Conservation (phyloP, 1,140 invertebrate species). For the Physella acuta region DNA sequence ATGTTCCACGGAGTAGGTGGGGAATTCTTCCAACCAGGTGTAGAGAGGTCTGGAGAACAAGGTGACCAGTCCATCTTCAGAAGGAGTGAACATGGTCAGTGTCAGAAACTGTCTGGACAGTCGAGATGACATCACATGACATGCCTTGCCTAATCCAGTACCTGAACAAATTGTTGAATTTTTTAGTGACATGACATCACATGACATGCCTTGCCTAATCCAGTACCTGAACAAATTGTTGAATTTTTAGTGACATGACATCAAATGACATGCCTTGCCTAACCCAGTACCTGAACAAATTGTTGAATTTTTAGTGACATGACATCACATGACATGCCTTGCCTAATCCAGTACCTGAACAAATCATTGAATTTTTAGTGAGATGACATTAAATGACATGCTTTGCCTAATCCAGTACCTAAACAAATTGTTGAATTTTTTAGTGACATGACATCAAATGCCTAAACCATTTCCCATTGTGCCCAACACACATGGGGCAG, state of each 20-base stretch:
- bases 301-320: no score
- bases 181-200: constrained; percentile 50
- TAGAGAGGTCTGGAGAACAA: constrained; percentile 49
- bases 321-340: constrained; percentile 48
- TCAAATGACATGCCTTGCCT: constrained; percentile 44
- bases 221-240: constrained; percentile 46
- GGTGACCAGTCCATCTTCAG: constrained; percentile 38
- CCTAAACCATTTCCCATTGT: no score
- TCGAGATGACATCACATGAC: constrained; percentile 51
- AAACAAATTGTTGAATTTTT: no score
- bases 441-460: constrained; percentile 55
- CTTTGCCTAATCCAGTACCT: constrained; percentile 53
- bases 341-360: constrained; percentile 52
- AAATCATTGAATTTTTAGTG: no score
- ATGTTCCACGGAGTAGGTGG: constrained; percentile 54
- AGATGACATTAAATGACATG: constrained; percentile 51
- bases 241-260: no score
- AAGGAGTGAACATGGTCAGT: constrained; percentile 48
- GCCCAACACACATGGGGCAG: no score
- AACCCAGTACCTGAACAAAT: constrained; percentile 47
- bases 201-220: constrained; percentile 47
- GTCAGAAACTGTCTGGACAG: constrained; percentile 53
- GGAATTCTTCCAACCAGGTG: constrained; percentile 59
- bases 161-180: constrained; percentile 46
- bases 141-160: constrained; percentile 45